A percentile compares a stretch with the other conserved stretches of the same genome.
phyloP scores from a whole-genome alignment of 2,888 invertebrate species.

The Pardosa pseudoannulata region DNA sequence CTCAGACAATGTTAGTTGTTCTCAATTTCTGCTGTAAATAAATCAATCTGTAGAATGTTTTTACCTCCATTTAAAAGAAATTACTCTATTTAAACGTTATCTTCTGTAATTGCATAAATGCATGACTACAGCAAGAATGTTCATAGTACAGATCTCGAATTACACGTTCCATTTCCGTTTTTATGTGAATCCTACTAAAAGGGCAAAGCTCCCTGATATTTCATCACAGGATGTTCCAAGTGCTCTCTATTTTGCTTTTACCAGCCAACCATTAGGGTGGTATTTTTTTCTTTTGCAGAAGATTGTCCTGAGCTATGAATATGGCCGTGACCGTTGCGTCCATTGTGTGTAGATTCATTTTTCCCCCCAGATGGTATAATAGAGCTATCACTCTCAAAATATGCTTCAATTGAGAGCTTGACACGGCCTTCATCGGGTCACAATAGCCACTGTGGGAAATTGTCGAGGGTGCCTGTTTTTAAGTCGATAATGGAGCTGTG shows the following conservation, averaged over 20 bases:
- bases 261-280: background rate
- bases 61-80: too few relatives aligned
- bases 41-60: too few relatives aligned
- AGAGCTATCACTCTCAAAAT: background rate
- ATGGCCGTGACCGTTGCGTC: background rate
- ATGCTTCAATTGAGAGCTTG: background rate
- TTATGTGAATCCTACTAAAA: too few relatives aligned
- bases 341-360: background rate
- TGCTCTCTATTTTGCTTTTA: background rate
- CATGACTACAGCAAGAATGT: too few relatives aligned
- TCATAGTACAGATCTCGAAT: too few relatives aligned
- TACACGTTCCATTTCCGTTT: too few relatives aligned
- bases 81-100: too few relatives aligned
- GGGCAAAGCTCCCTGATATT: too few relatives aligned
- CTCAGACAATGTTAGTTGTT: too few relatives aligned
- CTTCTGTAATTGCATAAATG: too few relatives aligned
- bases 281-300: background rate
- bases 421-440: background rate
- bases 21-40: too few relatives aligned
- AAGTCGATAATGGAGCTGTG: too few relatives aligned
- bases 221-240: conserved; percentile 13
- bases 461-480: background rate
- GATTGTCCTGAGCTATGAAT: background rate
- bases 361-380: background rate
- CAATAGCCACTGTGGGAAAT: background rate